phyloP scores from a whole-genome alignment of 2,113 vertebrate genomes.

The Hypocryptadius cinnamomeus region DNA sequence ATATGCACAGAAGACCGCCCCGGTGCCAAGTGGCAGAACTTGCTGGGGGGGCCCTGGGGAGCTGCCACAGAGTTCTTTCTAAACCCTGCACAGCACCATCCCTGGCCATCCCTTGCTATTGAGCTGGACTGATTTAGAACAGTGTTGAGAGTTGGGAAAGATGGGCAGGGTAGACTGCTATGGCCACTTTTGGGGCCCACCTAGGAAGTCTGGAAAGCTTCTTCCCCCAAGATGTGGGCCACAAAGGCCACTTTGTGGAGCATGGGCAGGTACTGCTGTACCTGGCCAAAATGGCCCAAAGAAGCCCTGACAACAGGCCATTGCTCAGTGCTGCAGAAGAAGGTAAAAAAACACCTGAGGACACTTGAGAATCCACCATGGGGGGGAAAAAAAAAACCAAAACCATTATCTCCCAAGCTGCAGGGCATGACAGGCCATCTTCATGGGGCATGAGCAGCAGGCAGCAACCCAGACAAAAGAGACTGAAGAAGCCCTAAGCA shows the following conservation, averaged over 20 bases:
- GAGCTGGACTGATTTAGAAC: neutral
- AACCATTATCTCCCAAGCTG: no score
- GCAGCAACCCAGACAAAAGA: neutral
- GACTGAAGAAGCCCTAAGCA: neutral
- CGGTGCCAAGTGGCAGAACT: neutral
- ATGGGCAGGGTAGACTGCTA: neutral
- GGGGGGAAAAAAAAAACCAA: fast-evolving
- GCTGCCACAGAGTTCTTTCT: neutral
- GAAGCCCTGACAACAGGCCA: neutral
- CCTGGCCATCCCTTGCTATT: neutral
- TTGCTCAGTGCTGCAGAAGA: neutral
- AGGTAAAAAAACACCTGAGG: neutral
- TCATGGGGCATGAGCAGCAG: neutral
- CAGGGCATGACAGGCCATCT: neutral
- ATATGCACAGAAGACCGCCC: neutral
- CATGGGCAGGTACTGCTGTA: neutral
- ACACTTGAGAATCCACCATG: neutral
- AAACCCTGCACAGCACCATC: neutral
- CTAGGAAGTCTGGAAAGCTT: neutral
- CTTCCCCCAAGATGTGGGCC: neutral
- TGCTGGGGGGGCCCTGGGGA: neutral
- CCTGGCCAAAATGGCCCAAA: neutral
- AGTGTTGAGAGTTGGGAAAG: neutral
- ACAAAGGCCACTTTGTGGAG: neutral
- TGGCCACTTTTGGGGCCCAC: fast-evolving